These are phyloP conservation scores for Xyrauchen texanus DNA, from an alignment of 2,113 vertebrate species.

Conservation along the genomic window DNA sequence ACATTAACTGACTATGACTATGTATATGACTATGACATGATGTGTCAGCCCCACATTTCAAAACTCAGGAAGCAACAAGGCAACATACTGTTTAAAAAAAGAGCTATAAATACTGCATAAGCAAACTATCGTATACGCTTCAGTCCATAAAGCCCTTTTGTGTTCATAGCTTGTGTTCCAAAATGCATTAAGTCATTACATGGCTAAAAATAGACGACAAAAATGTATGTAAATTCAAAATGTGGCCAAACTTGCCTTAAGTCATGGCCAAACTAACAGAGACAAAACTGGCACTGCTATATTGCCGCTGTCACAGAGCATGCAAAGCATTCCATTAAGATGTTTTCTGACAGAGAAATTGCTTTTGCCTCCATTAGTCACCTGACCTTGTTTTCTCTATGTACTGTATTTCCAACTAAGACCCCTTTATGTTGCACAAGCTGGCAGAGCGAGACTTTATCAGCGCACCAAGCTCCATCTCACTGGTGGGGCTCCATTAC, in stretches of 20 bases:
- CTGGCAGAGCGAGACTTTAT: constrained; percentile 30
- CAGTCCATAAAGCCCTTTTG: not conserved
- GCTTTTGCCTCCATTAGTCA: constrained; percentile 45
- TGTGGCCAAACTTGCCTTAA: constrained; percentile 18
- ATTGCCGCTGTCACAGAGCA: constrained; percentile 1
- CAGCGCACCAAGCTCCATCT: constrained; percentile 11
- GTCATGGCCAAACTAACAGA: not conserved
- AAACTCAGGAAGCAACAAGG: not conserved
- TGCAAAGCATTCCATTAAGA: constrained; percentile 34
- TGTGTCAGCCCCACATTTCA: not conserved
- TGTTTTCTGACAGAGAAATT: constrained; percentile 62
- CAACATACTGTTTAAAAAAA: not conserved
- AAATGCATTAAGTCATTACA: constrained; percentile 18
- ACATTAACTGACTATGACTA: not conserved
- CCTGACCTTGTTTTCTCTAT: constrained; percentile 37
- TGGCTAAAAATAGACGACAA: constrained; percentile 2
- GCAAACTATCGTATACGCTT: not conserved
- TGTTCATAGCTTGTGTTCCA: constrained; percentile 5
- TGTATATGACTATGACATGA: no score
- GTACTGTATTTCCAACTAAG: constrained; percentile 40
- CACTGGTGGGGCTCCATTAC: constrained; percentile 26
- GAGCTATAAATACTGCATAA: not conserved
- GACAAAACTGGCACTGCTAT: not conserved
- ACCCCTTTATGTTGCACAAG: constrained; percentile 11
- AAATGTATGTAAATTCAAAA: constrained; percentile 10